Conservation (phyloP, 2,888 invertebrate species). For the Biston betularia region DNA sequence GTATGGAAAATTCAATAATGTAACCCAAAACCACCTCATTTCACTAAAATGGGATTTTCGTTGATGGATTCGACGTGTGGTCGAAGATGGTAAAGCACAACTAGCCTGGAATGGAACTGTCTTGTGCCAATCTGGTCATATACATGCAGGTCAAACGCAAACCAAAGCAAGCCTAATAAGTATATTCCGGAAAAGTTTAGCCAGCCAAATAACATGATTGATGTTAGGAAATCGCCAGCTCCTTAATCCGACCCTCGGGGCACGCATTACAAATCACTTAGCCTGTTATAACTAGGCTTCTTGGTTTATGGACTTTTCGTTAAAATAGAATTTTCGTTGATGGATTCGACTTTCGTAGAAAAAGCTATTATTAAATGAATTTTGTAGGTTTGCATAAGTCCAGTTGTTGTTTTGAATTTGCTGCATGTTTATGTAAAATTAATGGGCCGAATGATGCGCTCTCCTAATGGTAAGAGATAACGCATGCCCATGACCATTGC, state of each 20-base stretch:
- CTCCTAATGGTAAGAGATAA: too few species aligned
- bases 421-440: too few species aligned
- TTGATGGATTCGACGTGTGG: too few species aligned
- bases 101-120: too few species aligned
- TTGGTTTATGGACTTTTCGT: conserved; percentile 7
- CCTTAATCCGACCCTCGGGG: conserved; percentile 23
- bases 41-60: too few species aligned
- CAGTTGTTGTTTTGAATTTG: too few species aligned
- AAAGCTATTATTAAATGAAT: background rate
- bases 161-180: background rate
- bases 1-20: too few species aligned
- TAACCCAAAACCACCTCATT: too few species aligned
- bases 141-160: background rate
- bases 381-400: background rate
- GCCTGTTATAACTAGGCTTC: conserved; percentile 24
- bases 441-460: too few species aligned
- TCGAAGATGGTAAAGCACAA: too few species aligned
- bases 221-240: conserved; percentile 27
- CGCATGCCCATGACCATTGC: too few species aligned
- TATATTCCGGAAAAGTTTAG: conserved; percentile 14
- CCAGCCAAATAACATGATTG: conserved; percentile 26
- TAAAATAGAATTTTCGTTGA: background rate
- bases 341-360: background rate
- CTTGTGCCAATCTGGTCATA: too few species aligned
- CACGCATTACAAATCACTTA: conserved; percentile 37